Percentiles rank a stretch among this genome's conserved stretches.
Evolutionary conservation across 1,140 invertebrate genomes (phyloP).

Genomic region (Mya arenaria): DNA sequence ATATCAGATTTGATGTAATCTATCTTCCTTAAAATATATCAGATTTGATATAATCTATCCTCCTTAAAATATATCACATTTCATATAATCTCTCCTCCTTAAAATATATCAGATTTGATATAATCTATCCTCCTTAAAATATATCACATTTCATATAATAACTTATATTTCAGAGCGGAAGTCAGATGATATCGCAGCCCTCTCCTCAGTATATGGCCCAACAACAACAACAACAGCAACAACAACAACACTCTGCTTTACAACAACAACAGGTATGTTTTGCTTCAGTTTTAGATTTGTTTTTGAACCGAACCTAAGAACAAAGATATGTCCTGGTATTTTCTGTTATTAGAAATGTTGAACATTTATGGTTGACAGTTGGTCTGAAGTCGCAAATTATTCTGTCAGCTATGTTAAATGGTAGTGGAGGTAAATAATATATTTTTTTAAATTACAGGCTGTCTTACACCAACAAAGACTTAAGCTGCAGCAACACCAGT

Average conservation of each 20-base stretch:
- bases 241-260: too few relatives aligned
- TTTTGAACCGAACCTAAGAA: too few relatives aligned
- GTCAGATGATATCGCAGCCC: background rate
- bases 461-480: conserved; percentile 64
- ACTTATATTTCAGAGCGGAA: background rate
- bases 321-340: background rate
- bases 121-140: background rate
- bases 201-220: background rate
- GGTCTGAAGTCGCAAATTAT: background rate
- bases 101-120: background rate
- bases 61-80: too few relatives aligned
- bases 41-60: too few relatives aligned
- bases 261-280: too few relatives aligned
- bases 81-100: background rate
- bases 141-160: background rate
- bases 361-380: too few relatives aligned
- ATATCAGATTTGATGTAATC: too few relatives aligned
- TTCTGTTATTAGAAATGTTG: background rate
- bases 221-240: conserved; percentile 67
- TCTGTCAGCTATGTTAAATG: background rate
- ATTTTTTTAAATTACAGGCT: background rate
- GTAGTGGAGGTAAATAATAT: background rate
- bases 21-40: too few relatives aligned
- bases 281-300: too few relatives aligned
- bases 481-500: conserved; percentile 58